A percentile compares a stretch with the other conserved stretches of the same genome.
Evolutionary conservation across 30 jellyfish, hydroid and myxozoan genomes (phyloP).

Genomic region (Mastigias papua): DNA sequence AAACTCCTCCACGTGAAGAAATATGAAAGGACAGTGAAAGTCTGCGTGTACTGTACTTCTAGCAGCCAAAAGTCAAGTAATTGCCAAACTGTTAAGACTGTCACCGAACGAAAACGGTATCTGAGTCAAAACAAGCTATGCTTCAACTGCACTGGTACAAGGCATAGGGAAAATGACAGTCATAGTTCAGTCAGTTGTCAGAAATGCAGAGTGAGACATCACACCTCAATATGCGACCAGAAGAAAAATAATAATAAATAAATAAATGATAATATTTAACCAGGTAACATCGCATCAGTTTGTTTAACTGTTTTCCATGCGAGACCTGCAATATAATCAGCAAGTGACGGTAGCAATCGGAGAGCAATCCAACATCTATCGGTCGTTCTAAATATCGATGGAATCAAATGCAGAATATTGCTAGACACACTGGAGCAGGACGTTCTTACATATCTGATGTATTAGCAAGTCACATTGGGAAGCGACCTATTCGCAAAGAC

Average conservation of each 20-base stretch:
- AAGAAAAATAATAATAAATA: not conserved
- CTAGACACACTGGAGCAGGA: constrained; percentile 84
- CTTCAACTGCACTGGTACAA: constrained; percentile 70
- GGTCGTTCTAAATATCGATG: not conserved
- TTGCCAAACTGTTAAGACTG: constrained; percentile 7
- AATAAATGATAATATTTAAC: too few species aligned
- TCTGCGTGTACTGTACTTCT: constrained; percentile 14
- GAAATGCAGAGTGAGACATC: constrained; percentile 63
- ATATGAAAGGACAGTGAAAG: not conserved
- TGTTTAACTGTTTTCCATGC: too few species aligned
- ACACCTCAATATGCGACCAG: constrained; percentile 67
- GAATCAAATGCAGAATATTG: constrained; percentile 55
- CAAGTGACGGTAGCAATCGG: constrained; percentile 28
- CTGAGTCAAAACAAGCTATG: constrained; percentile 29
- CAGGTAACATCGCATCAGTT: too few species aligned
- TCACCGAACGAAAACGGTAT: constrained; percentile 13
- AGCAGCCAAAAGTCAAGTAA: not conserved
- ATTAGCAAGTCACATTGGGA: constrained; percentile 29
- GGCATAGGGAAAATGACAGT: constrained; percentile 22
- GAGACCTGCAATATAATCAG: too few species aligned
- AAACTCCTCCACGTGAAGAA: constrained; percentile 18
- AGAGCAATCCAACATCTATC: constrained; percentile 21
- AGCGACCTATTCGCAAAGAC: constrained; percentile 22
- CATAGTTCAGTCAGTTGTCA: constrained; percentile 24
- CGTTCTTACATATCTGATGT: constrained; percentile 64